phyloP scores from a whole-genome alignment of 1,140 invertebrate species.

The Chelonus insularis region DNA sequence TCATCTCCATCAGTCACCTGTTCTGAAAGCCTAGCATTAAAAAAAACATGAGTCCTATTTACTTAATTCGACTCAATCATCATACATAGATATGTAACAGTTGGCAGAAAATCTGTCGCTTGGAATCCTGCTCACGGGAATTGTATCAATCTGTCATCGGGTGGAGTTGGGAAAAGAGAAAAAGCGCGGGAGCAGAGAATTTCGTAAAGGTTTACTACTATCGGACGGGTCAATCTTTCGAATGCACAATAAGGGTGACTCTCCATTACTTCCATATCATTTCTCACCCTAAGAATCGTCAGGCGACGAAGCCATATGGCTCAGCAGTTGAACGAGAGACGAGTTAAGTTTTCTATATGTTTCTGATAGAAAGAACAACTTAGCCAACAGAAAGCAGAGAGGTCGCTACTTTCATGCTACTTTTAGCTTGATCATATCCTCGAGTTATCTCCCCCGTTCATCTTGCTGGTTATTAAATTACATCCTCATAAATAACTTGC shows the following conservation, averaged over 20 bases:
- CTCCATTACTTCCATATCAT: constrained; percentile 62
- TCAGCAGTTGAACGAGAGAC: constrained; percentile 18
- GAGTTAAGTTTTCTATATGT: too few species aligned
- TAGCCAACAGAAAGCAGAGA: constrained; percentile 11
- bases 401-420: constrained; percentile 53
- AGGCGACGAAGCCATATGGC: constrained; percentile 52
- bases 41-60: constrained; percentile 20
- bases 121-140: constrained; percentile 50
- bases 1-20: constrained; percentile 14
- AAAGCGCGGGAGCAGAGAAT: not conserved
- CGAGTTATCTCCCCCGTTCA: constrained; percentile 49
- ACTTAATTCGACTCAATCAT: constrained; percentile 48
- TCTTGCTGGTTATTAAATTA: constrained; percentile 59
- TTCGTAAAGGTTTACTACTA: constrained; percentile 31
- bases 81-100: constrained; percentile 44
- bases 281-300: constrained; percentile 54
- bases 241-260: constrained; percentile 48
- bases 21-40: too few species aligned
- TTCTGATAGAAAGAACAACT: not conserved
- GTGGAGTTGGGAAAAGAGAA: constrained; percentile 10
- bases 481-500: constrained; percentile 53
- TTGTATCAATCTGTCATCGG: constrained; percentile 60
- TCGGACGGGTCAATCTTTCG: constrained; percentile 56
- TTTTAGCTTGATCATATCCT: constrained; percentile 39
- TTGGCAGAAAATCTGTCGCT: constrained; percentile 59